Conservation (phyloP, 1,140 invertebrate species). For the Lordiphosa collinella region DNA sequence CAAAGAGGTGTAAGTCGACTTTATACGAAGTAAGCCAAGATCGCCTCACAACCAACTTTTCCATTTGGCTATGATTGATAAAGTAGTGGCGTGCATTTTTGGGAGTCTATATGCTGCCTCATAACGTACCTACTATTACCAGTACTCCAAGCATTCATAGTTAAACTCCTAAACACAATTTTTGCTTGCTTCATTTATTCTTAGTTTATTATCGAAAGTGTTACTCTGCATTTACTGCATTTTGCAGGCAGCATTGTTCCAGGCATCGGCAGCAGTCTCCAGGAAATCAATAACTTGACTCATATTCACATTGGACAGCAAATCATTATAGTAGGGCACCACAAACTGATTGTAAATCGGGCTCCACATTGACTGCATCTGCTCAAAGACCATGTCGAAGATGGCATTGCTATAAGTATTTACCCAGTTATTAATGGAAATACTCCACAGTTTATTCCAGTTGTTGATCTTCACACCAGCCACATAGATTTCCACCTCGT, state of each 20-base stretch:
- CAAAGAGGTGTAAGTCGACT: too few relatives aligned
- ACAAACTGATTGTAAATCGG: constrained; percentile 23
- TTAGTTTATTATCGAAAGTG: neutral
- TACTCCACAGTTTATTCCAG: constrained; percentile 56
- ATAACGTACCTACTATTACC: too few relatives aligned
- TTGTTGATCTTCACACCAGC: constrained; percentile 38
- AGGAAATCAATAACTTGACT: constrained; percentile 31
- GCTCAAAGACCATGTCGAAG: constrained; percentile 7
- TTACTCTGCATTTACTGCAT: neutral
- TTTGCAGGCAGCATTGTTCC: constrained; percentile 12
- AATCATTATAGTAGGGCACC: constrained; percentile 29
- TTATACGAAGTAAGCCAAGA: too few relatives aligned
- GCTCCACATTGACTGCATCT: constrained; percentile 33
- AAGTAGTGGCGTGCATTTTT: too few relatives aligned
- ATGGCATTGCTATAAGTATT: constrained; percentile 21
- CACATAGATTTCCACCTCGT: constrained; percentile 44
- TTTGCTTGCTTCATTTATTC: constrained; percentile 5
- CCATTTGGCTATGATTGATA: too few relatives aligned
- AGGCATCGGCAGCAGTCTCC: constrained; percentile 3
- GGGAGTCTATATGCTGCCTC: too few relatives aligned
- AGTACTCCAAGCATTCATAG: neutral
- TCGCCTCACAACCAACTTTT: too few relatives aligned
- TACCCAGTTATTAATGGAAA: constrained; percentile 47
- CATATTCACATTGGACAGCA: constrained; percentile 33
- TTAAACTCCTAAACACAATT: neutral